Conservation (phyloP, 2,888 invertebrate species). For the Reticulitermes lucifugus region DNA sequence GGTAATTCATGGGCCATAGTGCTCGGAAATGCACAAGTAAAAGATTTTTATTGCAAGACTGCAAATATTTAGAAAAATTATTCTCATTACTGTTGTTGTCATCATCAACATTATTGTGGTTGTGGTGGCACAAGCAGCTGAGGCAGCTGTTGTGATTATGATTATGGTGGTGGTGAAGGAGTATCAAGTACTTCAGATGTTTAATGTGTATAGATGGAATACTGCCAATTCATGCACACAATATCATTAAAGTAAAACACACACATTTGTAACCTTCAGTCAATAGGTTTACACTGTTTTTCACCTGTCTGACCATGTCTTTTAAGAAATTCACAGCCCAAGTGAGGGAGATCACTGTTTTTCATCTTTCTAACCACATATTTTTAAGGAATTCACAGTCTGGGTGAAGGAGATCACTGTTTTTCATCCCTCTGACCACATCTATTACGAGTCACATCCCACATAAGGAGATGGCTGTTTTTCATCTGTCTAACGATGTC, state of each 20-base stretch:
- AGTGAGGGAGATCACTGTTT: slow-evolving; percentile 63
- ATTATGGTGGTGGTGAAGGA: too few species aligned
- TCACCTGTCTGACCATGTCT: not conserved
- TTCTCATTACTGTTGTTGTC: too few species aligned
- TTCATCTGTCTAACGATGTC: not conserved
- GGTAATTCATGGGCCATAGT: too few species aligned
- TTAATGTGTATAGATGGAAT: not conserved
- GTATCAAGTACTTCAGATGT: too few species aligned
- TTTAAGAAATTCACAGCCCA: slow-evolving; percentile 63
- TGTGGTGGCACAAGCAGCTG: too few species aligned
- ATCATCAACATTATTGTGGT: too few species aligned
- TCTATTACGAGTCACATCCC: not conserved
- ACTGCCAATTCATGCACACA: not conserved
- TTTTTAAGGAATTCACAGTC: slow-evolving; percentile 62
- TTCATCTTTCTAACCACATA: not conserved
- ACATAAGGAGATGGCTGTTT: slow-evolving; percentile 59
- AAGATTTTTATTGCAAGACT: too few species aligned
- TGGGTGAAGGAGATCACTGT: slow-evolving; percentile 64
- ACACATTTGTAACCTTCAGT: too few species aligned
- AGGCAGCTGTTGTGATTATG: too few species aligned
- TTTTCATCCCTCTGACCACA: not conserved
- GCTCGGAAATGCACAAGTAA: too few species aligned
- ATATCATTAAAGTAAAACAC: not conserved
- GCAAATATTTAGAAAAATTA: too few species aligned
- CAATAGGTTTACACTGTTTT: not conserved